These are phyloP conservation scores for Heliothis subflexa DNA, from an alignment of 1,140 invertebrate species.

Conservation along the genomic window DNA sequence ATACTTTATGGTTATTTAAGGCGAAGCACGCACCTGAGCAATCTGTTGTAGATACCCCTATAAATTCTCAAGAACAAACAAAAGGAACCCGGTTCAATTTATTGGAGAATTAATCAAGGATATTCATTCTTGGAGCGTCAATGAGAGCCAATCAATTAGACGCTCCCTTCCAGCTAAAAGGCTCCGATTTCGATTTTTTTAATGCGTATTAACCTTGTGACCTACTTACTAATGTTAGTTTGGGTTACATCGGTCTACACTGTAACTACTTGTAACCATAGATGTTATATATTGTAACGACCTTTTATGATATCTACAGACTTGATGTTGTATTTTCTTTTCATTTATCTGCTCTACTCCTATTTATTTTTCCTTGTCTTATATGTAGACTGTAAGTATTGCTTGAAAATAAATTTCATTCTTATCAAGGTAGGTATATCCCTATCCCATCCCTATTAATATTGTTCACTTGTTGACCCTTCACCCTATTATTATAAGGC, in stretches of 20 bases:
- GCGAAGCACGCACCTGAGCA: conserved; percentile 27
- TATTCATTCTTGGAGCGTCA: conserved; percentile 51
- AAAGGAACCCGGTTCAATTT: conserved; percentile 53
- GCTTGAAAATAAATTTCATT: no score
- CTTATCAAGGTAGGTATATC: no score
- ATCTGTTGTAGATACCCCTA: conserved; percentile 8
- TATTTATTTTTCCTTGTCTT: no score
- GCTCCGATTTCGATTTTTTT: conserved; percentile 12
- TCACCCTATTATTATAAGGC: no score
- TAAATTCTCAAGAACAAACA: conserved; percentile 47
- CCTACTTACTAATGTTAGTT: not conserved
- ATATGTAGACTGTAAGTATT: no score
- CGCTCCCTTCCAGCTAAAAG: conserved; percentile 42
- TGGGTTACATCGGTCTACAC: not conserved
- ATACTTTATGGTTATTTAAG: conserved; percentile 6
- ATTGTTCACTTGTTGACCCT: no score
- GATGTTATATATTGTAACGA: no score
- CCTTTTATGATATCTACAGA: not conserved
- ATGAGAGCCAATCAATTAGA: conserved; percentile 63
- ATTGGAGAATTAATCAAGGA: conserved; percentile 49
- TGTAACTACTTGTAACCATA: no score
- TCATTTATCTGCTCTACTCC: no score
- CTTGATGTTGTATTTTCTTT: no score
- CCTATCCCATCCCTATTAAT: no score
- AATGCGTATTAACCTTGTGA: not conserved